Conservation (phyloP, 2,797 vertebrate genomes). For the Lithobates sylvaticus region DNA sequence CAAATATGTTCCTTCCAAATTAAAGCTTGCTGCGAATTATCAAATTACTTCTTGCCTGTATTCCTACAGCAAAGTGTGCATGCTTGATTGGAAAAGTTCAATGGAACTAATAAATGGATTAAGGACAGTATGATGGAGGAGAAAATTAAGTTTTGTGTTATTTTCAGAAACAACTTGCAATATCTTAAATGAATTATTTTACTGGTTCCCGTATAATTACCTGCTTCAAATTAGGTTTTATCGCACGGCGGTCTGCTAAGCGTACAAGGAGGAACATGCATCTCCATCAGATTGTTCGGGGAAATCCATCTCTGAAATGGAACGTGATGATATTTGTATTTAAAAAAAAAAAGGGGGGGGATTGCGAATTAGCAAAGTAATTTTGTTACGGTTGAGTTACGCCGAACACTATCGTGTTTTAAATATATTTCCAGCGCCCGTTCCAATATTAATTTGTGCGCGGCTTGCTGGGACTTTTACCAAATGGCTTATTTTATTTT, state of each 20-base stretch:
- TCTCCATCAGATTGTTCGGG: conserved; percentile 1
- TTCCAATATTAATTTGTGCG: neutral
- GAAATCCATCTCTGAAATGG: neutral
- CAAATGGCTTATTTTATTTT: neutral
- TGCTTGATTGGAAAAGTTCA: conserved; percentile 32
- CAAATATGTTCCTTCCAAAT: conserved; percentile 24
- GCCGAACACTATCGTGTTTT: neutral
- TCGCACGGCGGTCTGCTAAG: neutral
- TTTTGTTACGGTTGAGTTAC: neutral
- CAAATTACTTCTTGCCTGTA: neutral
- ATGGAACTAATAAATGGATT: conserved; percentile 44
- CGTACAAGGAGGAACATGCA: neutral
- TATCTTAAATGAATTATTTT: conserved; percentile 45
- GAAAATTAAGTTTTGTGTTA: conserved; percentile 45
- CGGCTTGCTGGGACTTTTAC: neutral
- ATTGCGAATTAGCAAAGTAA: neutral
- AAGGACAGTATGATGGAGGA: conserved; percentile 33
- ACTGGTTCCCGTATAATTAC: conserved; percentile 31
- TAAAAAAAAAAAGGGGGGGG: no score
- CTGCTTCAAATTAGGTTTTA: conserved; percentile 26
- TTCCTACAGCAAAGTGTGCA: neutral
- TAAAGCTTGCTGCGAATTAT: conserved; percentile 6
- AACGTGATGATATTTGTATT: neutral
- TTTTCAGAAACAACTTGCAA: conserved; percentile 43
- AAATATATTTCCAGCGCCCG: neutral